Evolutionary conservation across 2,888 invertebrate species (phyloP).

Genomic region (Marasmarcha lunaedactyla): DNA sequence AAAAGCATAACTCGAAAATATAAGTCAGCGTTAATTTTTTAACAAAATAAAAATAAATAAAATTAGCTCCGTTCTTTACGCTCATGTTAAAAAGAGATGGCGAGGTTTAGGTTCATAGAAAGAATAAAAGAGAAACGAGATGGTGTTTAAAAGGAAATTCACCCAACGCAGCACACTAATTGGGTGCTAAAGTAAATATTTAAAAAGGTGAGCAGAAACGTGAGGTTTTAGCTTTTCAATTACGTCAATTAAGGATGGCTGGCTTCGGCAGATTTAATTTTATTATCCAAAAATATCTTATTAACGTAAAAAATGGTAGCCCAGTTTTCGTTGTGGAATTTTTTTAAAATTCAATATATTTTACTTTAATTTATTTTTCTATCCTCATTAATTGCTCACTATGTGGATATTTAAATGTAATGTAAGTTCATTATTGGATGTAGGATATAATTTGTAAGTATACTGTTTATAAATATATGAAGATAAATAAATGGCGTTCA

Average conservation of each 20-base stretch:
- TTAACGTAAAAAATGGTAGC: constrained; percentile 24
- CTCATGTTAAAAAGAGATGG: constrained; percentile 16
- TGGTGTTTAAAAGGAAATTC: constrained; percentile 34
- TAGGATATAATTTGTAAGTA: too few species aligned
- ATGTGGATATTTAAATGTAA: too few species aligned
- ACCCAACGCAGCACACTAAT: constrained; percentile 44
- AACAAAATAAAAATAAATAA: constrained; percentile 34
- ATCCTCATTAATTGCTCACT: too few species aligned
- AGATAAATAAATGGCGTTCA: too few species aligned
- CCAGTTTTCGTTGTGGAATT: constrained; percentile 19
- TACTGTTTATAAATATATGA: too few species aligned
- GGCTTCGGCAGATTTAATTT: constrained; percentile 22
- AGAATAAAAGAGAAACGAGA: constrained; percentile 3
- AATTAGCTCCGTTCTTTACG: constrained; percentile 34
- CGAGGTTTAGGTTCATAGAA: not conserved
- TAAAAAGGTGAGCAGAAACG: constrained; percentile 52
- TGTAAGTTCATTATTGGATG: too few species aligned
- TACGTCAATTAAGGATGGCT: constrained; percentile 51
- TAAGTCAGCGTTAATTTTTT: constrained; percentile 31
- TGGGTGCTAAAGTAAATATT: constrained; percentile 63
- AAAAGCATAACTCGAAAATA: too few species aligned
- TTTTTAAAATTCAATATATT: too few species aligned
- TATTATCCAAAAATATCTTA: constrained; percentile 18
- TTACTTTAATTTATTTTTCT: too few species aligned
- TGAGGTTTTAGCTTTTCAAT: constrained; percentile 59